These are phyloP conservation scores for Condylostylus longicornis DNA, from an alignment of 1,140 invertebrate genomes.

Conservation along the genomic window DNA sequence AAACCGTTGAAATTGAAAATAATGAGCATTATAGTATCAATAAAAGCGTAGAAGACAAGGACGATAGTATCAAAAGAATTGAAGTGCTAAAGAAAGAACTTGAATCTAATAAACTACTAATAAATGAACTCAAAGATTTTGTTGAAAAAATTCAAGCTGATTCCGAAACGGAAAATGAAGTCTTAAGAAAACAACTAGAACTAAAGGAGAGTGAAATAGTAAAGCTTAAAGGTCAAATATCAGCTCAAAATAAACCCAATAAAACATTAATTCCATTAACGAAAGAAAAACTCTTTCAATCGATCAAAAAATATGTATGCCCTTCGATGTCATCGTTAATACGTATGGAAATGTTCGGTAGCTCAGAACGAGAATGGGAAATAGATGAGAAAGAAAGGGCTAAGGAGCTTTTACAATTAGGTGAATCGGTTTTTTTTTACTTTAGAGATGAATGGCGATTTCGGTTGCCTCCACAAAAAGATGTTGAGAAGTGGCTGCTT, in stretches of 20 bases:
- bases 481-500: conserved; percentile 15
- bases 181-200: not conserved
- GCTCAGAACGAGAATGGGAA: conserved; percentile 19
- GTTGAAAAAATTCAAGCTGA: not conserved
- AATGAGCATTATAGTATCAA: no score
- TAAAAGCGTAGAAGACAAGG: not conserved
- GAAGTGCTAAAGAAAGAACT: not conserved
- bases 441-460: conserved; percentile 26
- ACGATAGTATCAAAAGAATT: not conserved
- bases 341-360: conserved; percentile 28
- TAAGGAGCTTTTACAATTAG: conserved; percentile 18
- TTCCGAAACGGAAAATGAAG: conserved; percentile 3
- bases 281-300: conserved; percentile 24
- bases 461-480: conserved; percentile 16
- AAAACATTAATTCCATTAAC: conserved; percentile 3
- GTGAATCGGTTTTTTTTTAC: conserved; percentile 19
- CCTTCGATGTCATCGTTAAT: conserved; percentile 21
- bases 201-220: no score
- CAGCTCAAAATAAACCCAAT: no score
- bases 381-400: conserved; percentile 20
- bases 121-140: conserved; percentile 7
- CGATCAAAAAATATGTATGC: conserved; percentile 23
- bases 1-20: no score
- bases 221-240: no score
- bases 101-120: not conserved